A percentile compares a stretch with the other conserved stretches of the same genome.
These are phyloP conservation scores for Sebastes alutus DNA, from an alignment of 2,797 vertebrate genomes.

Conservation along the genomic window DNA sequence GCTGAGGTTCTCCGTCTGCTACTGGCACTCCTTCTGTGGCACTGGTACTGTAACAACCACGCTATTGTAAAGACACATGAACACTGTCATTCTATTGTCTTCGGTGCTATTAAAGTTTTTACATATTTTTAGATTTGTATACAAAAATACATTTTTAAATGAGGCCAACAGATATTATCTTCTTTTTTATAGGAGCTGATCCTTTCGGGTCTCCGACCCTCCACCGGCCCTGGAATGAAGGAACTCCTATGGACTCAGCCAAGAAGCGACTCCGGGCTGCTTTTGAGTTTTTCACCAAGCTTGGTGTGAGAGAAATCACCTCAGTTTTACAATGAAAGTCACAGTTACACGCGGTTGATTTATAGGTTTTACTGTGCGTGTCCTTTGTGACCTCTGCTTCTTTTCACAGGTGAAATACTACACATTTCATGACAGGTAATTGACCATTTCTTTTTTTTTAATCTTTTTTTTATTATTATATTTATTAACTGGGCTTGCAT, in stretches of 20 bases:
- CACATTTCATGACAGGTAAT: constrained; percentile 81
- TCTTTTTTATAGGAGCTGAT: constrained; percentile 67
- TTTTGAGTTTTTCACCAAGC: constrained; percentile 82
- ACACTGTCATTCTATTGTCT: background rate
- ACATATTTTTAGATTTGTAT: background rate
- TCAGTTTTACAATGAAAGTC: background rate
- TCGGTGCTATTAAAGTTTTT: background rate
- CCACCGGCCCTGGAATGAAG: constrained; percentile 70
- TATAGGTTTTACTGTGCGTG: background rate
- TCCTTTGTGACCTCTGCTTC: constrained; percentile 22
- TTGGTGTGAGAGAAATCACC: constrained; percentile 65
- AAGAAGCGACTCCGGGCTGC: constrained; percentile 72
- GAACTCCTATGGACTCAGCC: constrained; percentile 70
- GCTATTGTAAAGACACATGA: background rate
- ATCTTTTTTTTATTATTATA: background rate
- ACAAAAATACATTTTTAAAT: background rate
- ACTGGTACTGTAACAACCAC: constrained; percentile 52
- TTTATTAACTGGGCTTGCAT: background rate
- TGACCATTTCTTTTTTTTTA: background rate
- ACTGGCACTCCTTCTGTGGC: constrained; percentile 81
- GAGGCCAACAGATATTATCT: background rate
- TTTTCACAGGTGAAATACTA: constrained; percentile 79
- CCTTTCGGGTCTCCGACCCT: constrained; percentile 76
- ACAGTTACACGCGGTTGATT: background rate
- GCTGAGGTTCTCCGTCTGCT: constrained; percentile 80